These are phyloP conservation scores for Hipparchia sbordonii DNA, from an alignment of 2,888 invertebrate genomes.

Conservation along the genomic window DNA sequence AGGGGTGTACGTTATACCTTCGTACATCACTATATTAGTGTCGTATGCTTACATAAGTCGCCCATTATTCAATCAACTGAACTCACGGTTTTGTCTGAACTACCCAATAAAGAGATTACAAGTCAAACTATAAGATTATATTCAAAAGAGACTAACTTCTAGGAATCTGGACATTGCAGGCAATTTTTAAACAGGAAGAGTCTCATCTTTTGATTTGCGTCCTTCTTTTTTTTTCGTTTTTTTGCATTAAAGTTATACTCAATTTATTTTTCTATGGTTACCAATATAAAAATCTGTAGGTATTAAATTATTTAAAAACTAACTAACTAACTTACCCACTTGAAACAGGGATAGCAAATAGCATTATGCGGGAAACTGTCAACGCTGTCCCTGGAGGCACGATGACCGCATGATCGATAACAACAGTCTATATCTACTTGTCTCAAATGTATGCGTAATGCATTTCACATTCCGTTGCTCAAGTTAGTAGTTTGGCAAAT, in stretches of 20 bases:
- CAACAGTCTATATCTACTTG: constrained; percentile 17
- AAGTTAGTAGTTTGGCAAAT: background rate
- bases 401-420: constrained; percentile 31
- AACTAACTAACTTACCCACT: constrained; percentile 29
- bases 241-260: too few relatives aligned
- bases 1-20: background rate
- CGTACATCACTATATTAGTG: background rate
- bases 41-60: background rate
- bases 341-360: constrained; percentile 29
- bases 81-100: background rate
- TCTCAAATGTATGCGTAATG: constrained; percentile 12
- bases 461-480: constrained; percentile 8
- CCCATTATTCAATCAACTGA: background rate
- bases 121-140: too few relatives aligned
- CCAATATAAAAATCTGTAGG: background rate
- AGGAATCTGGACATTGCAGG: too few relatives aligned
- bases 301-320: background rate
- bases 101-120: too few relatives aligned
- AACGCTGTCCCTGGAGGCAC: constrained; percentile 34
- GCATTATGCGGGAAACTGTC: constrained; percentile 36
- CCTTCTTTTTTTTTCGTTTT: too few relatives aligned
- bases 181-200: too few relatives aligned
- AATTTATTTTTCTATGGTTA: too few relatives aligned
- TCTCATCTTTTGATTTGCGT: too few relatives aligned
- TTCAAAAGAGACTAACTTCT: too few relatives aligned